These are phyloP conservation scores for Trachelus troglodyta DNA, from an alignment of 2,888 invertebrate genomes.

Conservation along the genomic window DNA sequence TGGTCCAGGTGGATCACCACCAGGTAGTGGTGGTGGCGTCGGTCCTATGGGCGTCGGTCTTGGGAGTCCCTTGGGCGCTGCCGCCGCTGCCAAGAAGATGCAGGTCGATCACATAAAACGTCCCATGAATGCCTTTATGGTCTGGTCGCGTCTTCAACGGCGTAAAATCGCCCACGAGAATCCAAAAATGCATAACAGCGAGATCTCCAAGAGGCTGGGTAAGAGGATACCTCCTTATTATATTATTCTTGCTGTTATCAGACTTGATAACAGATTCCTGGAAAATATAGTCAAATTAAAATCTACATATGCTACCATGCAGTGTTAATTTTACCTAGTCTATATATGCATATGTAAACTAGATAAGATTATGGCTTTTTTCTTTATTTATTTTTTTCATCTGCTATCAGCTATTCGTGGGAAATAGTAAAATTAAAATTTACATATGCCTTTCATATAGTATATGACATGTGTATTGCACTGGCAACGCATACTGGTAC, in stretches of 20 bases:
- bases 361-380: too few species aligned
- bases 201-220: constrained; percentile 94
- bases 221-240: constrained; percentile 59
- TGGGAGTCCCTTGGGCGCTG: constrained; percentile 62
- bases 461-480: too few species aligned
- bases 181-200: constrained; percentile 98
- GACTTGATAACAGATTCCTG: too few species aligned
- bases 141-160: constrained; percentile 93
- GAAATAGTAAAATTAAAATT: neutral
- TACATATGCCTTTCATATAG: too few species aligned
- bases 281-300: too few species aligned
- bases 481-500: too few species aligned
- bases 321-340: too few species aligned
- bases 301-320: too few species aligned
- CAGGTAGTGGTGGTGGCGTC: constrained; percentile 69
- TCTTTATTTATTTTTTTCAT: too few species aligned
- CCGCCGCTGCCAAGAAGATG: constrained; percentile 70
- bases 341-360: too few species aligned
- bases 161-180: constrained; percentile 97
- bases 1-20: constrained; percentile 64
- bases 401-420: neutral
- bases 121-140: constrained; percentile 99
- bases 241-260: neutral
- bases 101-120: constrained; percentile 93
- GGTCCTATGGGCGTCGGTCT: constrained; percentile 69